Evolutionary conservation across 2,888 invertebrate species (phyloP).

Genomic region (Euzetes globulus): DNA sequence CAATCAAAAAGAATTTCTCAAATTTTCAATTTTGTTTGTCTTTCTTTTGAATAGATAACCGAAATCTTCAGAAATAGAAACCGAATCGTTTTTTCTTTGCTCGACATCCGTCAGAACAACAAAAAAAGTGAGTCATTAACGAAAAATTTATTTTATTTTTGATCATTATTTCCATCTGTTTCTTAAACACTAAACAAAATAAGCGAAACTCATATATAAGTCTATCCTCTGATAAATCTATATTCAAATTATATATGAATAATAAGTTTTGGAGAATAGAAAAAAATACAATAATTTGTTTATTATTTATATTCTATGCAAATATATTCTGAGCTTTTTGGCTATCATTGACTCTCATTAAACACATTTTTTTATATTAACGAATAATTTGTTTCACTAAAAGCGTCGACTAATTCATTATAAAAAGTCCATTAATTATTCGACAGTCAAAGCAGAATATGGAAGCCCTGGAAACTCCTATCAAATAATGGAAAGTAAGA

Average conservation of each 20-base stretch:
- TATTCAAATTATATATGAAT: neutral
- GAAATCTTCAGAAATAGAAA: no score
- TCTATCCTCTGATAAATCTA: neutral
- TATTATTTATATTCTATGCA: neutral
- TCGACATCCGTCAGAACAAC: no score
- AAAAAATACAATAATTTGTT: neutral
- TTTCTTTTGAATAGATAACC: no score
- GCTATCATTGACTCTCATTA: neutral
- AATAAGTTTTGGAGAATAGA: neutral
- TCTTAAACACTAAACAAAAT: neutral
- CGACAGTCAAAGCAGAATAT: no score
- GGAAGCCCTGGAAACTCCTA: no score
- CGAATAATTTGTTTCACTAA: neutral
- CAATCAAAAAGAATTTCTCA: no score
- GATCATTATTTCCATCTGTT: neutral
- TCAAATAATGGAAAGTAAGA: no score
- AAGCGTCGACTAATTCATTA: neutral
- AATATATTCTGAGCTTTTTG: neutral
- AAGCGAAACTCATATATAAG: neutral
- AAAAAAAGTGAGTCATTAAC: no score
- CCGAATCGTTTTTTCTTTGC: no score
- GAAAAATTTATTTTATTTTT: neutral
- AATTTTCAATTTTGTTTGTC: no score
- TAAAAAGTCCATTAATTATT: neutral
- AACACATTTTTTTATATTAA: neutral